Conservation (phyloP, 2,113 vertebrate genomes). For the Tragulus kanchil region DNA sequence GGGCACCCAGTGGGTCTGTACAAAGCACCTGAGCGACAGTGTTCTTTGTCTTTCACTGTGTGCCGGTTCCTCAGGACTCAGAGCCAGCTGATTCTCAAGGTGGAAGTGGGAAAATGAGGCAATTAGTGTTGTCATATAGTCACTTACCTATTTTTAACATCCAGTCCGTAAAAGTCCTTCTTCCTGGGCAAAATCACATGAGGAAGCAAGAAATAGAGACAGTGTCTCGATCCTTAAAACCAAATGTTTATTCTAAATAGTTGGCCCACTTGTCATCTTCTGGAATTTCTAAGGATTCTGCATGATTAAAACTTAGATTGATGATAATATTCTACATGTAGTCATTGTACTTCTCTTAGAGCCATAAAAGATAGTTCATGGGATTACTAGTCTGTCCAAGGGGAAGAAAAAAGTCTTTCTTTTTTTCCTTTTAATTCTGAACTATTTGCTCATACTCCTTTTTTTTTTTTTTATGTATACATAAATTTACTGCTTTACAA, state of each 20-base stretch:
- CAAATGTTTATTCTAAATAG: slow-evolving; percentile 18
- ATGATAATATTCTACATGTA: background rate
- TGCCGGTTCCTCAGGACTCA: background rate
- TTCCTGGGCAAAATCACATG: background rate
- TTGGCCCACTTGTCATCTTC: slow-evolving; percentile 47
- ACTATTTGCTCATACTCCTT: background rate
- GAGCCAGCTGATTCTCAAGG: background rate
- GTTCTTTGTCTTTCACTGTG: background rate
- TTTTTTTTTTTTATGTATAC: background rate
- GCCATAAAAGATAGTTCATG: background rate
- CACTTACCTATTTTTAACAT: slow-evolving; percentile 10
- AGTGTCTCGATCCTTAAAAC: background rate
- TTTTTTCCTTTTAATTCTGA: background rate
- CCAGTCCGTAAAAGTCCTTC: background rate
- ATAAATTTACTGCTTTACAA: slow-evolving; percentile 24
- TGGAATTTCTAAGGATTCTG: background rate
- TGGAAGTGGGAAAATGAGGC: background rate
- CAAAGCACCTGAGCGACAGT: background rate
- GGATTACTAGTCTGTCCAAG: background rate
- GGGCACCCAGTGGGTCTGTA: background rate
- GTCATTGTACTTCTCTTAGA: background rate
- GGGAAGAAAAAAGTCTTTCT: background rate
- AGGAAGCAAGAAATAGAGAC: background rate
- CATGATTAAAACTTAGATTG: background rate
- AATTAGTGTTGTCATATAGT: background rate